Evolutionary conservation across 2,113 vertebrate genomes (phyloP).

Genomic region (Hipposideros armiger): DNA sequence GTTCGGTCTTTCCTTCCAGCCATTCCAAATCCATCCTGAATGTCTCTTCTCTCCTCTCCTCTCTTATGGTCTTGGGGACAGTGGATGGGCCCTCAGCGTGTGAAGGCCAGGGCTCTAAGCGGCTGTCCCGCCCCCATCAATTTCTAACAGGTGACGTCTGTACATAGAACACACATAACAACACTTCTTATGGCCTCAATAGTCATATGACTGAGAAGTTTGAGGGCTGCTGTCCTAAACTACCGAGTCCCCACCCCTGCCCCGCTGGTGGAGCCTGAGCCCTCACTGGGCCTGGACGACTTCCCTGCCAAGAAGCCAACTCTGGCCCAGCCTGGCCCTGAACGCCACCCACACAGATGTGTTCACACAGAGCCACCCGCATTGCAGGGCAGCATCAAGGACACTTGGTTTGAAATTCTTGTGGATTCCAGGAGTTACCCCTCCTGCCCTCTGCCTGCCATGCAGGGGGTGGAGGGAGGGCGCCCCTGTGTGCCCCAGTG

Average conservation of each 20-base stretch:
- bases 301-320: rapidly evolving
- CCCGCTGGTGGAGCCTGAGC: neutral
- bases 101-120: neutral
- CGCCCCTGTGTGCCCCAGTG: rapidly evolving
- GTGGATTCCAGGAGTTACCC: rapidly evolving
- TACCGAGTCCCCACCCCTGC: rapidly evolving
- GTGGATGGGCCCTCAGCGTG: too few species aligned
- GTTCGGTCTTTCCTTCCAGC: neutral
- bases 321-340: neutral
- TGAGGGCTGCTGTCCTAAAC: rapidly evolving
- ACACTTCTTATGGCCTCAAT: neutral
- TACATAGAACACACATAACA: neutral
- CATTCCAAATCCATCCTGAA: neutral
- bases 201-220: too few species aligned
- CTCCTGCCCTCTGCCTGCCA: neutral
- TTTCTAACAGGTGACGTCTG: neutral
- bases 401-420: neutral
- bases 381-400: rapidly evolving
- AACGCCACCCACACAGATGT: rapidly evolving
- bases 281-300: rapidly evolving
- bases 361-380: too few species aligned
- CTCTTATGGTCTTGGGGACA: neutral
- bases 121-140: neutral
- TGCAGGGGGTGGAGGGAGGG: rapidly evolving
- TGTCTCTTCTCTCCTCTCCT: rapidly evolving